Conservation (phyloP, 2,888 invertebrate species). For the Netelia melanura region DNA sequence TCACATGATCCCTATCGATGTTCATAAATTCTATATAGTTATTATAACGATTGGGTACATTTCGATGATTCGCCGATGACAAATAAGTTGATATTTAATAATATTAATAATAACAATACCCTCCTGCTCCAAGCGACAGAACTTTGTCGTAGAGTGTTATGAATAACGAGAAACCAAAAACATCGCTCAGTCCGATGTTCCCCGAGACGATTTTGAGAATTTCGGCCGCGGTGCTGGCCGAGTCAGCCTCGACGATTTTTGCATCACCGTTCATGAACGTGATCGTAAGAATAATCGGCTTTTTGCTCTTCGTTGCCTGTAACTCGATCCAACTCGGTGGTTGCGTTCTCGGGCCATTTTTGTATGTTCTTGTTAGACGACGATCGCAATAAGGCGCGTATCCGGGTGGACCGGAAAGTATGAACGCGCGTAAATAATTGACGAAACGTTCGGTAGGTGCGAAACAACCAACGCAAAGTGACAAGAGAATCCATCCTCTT, state of each 20-base stretch:
- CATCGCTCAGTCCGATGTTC: slow-evolving; percentile 91
- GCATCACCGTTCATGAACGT: slow-evolving; percentile 95
- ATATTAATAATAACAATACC: slow-evolving; percentile 48
- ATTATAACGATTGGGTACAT: no score
- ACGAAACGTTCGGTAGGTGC: slow-evolving; percentile 94
- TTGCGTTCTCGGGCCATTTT: slow-evolving; percentile 95
- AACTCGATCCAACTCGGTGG: slow-evolving; percentile 97
- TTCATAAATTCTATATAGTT: not conserved
- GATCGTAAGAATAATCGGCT: slow-evolving; percentile 92
- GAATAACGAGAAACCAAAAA: slow-evolving; percentile 96
- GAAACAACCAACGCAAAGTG: slow-evolving; percentile 97
- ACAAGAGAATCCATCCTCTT: slow-evolving; percentile 96
- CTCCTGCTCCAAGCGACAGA: slow-evolving; percentile 75
- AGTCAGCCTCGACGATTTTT: slow-evolving; percentile 94
- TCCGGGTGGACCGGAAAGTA: slow-evolving; percentile 93
- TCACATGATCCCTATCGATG: slow-evolving; percentile 92
- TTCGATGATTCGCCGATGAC: no score
- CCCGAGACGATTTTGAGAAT: slow-evolving; percentile 93
- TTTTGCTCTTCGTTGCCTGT: slow-evolving; percentile 93
- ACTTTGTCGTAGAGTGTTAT: slow-evolving; percentile 95
- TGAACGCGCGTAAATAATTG: slow-evolving; percentile 94
- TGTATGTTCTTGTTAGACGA: slow-evolving; percentile 92
- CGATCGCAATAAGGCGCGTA: slow-evolving; percentile 96
- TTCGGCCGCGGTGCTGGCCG: slow-evolving; percentile 96
- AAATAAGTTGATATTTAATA: not conserved